Conservation (phyloP, 2,888 invertebrate species). For the Phengaris alcon region DNA sequence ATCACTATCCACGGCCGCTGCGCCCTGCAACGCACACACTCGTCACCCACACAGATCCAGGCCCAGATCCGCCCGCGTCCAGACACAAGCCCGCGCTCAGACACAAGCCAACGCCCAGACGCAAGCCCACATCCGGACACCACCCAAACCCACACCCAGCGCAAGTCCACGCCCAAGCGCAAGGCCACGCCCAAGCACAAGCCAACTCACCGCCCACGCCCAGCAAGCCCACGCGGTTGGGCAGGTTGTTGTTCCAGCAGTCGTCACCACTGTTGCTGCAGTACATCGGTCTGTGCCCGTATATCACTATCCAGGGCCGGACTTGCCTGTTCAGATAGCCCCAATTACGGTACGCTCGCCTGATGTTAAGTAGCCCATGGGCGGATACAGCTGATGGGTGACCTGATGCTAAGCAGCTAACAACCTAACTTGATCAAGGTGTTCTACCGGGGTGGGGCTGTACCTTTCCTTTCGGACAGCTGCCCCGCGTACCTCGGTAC, state of each 20-base stretch:
- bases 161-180: neutral
- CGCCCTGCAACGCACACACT: constrained; percentile 46
- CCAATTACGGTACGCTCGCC: no score
- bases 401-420: no score
- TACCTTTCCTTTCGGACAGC: no score
- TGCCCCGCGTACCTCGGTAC: no score
- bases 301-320: constrained; percentile 88
- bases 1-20: constrained; percentile 87
- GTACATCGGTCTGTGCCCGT: constrained; percentile 91
- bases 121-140: neutral
- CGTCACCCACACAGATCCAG: neutral
- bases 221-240: constrained; percentile 79
- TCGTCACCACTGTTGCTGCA: constrained; percentile 87
- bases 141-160: no score
- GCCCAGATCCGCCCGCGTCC: neutral
- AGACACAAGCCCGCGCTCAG: neutral
- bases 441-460: no score
- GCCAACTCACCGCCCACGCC: constrained; percentile 72
- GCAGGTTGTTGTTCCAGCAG: constrained; percentile 81
- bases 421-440: no score
- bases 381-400: no score
- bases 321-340: neutral
- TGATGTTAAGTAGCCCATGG: no score
- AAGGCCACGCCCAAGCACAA: neutral
- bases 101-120: constrained; percentile 48